phyloP scores from a whole-genome alignment of 2,797 vertebrate genomes.

The Chanos chanos region DNA sequence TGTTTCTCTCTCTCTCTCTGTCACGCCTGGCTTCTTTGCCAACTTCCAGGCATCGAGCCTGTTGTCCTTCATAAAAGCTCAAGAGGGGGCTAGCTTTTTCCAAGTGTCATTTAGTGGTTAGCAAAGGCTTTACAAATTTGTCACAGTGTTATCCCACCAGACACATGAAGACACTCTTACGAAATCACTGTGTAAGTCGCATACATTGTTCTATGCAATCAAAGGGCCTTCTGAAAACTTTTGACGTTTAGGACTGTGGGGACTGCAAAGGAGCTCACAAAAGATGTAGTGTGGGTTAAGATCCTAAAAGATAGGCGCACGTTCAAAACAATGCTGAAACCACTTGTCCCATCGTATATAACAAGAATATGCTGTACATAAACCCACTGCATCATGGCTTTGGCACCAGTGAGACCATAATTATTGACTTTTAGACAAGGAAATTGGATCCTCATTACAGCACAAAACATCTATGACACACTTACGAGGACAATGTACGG shows the following conservation, averaged over 20 bases:
- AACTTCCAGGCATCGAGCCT: too few species aligned
- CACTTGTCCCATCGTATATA: conserved; percentile 2
- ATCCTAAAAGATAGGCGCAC: too few species aligned
- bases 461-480: too few species aligned
- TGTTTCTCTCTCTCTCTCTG: background rate
- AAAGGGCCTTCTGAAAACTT: conserved; percentile 18
- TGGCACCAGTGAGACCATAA: too few species aligned
- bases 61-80: background rate
- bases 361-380: too few species aligned
- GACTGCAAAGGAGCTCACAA: conserved; percentile 10
- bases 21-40: too few species aligned
- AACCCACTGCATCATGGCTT: too few species aligned
- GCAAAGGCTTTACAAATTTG: background rate
- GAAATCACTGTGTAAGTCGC: conserved; percentile 6
- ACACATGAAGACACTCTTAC: conserved; percentile 8
- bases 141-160: conserved; percentile 14
- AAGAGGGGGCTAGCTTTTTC: background rate
- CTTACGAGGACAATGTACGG: too few species aligned
- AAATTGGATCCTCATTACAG: too few species aligned
- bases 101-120: conserved; percentile 23
- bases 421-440: too few species aligned
- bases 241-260: conserved; percentile 4
- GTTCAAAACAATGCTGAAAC: conserved; percentile 4
- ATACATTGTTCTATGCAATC: conserved; percentile 18
- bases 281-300: background rate